Evolutionary conservation across 2,888 invertebrate species (phyloP), one percentile per base, ranked within the genome.

Genomic region (Drosophila villosipedis): DNA sequence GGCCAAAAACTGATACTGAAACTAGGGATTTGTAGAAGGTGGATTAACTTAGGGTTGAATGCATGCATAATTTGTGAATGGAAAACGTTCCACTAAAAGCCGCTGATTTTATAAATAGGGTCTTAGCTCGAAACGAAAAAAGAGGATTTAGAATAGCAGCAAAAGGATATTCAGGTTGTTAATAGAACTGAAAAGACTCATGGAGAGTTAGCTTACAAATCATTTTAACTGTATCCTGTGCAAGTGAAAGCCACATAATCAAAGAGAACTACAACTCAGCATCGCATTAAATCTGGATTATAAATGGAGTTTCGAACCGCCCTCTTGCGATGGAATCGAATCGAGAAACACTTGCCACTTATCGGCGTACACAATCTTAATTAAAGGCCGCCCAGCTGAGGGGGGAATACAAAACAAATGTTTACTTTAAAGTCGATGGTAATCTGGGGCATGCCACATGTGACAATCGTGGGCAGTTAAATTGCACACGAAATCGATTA

Each of bases 311-410:
- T 68, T 65, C 14, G 67, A 62, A 37, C 63, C 71, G 64, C 75
- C 80, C 69, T 59, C 7, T 39, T 70, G 33, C 54, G 22, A 54
- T 16, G 58, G 31, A 65, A 75, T 70, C 68, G 68, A 66, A 64
- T 66, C 73, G 16, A 58, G 59, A 54, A 50, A 70, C 66, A 80
- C 70, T 84, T 84, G 78, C 65, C 75, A 70, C 63, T 84, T 87
- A 84, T 84, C 87, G 83, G 52, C n/a, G 35, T 68, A 47, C 77
- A 76, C 88, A 77, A 85, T 88, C 85, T 88, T 88, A 85, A 85
- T 85, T 85, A 85, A 85, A 88, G 71, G 79, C 77, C 78, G 83
- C 69, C 78, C 81, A 57, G 68, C 41, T 67, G 68, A 3, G 62
- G 16, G 19, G 16, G 66, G 68, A 65, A 76, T 66, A 69, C 14